Conservation (phyloP, 53 echinoderm and acorn worm species). For the Pentamera pediparva region DNA sequence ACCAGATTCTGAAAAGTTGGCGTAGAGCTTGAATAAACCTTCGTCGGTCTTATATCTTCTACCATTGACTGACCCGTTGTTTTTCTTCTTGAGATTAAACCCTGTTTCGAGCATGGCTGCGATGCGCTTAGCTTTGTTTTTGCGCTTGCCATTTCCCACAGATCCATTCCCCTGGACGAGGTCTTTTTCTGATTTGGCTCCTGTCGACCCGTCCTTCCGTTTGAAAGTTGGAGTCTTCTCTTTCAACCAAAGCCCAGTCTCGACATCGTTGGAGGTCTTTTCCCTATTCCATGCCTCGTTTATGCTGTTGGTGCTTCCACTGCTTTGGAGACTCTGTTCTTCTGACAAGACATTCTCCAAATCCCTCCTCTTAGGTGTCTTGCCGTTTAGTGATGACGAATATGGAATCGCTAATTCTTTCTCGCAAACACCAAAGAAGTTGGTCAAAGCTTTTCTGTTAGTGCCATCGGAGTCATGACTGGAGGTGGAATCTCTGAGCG, state of each 20-base stretch:
- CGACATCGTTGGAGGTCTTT: conserved; percentile 24
- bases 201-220: conserved; percentile 28
- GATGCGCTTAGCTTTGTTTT: conserved; percentile 53
- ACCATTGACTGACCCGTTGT: not conserved
- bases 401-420: conserved; percentile 63
- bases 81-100: conserved; percentile 48
- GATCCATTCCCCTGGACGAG: conserved; percentile 16
- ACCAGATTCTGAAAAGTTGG: conserved; percentile 11
- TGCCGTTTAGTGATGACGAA: conserved; percentile 40
- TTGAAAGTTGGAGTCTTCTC: conserved; percentile 74
- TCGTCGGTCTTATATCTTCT: not conserved
- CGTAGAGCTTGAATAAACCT: conserved; percentile 14
- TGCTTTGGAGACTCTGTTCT: conserved; percentile 62
- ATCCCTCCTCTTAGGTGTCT: conserved; percentile 26
- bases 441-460: conserved; percentile 64
- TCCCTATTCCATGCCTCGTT: conserved; percentile 27
- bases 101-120: conserved; percentile 57
- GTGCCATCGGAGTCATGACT: no score
- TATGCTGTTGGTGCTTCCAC: conserved; percentile 57
- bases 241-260: conserved; percentile 67
- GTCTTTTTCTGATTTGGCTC: conserved; percentile 10
- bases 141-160: conserved; percentile 2
- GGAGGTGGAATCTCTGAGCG: no score
- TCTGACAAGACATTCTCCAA: conserved; percentile 30
- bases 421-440: conserved; percentile 79